Conservation (phyloP, 2,113 vertebrate genomes). For the Etheostoma spectabile region DNA sequence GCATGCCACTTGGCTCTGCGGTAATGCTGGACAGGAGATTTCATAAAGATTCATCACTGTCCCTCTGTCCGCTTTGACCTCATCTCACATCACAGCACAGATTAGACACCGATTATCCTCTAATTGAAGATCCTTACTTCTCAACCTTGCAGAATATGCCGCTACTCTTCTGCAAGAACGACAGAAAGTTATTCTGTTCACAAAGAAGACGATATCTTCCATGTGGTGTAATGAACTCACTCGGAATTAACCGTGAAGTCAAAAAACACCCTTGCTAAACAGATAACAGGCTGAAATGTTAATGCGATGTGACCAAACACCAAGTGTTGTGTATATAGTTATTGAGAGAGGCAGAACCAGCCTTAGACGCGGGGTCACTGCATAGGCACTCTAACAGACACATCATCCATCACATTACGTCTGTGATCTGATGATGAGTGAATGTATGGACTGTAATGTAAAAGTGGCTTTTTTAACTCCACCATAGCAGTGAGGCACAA, state of each 20-base stretch:
- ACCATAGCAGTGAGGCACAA: constrained; percentile 50
- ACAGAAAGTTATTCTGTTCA: constrained; percentile 52
- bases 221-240: constrained; percentile 13
- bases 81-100: constrained; percentile 80
- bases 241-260: constrained; percentile 28
- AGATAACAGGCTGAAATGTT: constrained; percentile 10
- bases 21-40: constrained; percentile 75
- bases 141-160: constrained; percentile 78
- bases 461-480: constrained; percentile 61
- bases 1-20: constrained; percentile 62
- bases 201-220: constrained; percentile 27
- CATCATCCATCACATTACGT: constrained; percentile 72
- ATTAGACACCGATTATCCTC: constrained; percentile 81
- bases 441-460: constrained; percentile 66
- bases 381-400: constrained; percentile 40
- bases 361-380: constrained; percentile 64
- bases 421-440: constrained; percentile 66
- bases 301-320: constrained; percentile 37
- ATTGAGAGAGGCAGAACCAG: constrained; percentile 55
- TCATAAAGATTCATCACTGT: constrained; percentile 83
- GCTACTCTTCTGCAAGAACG: constrained; percentile 53
- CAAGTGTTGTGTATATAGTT: constrained; percentile 52
- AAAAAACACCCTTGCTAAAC: constrained; percentile 20
- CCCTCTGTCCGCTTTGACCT: constrained; percentile 82
- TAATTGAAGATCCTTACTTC: constrained; percentile 81